Conservation (phyloP, 2,888 invertebrate species). For the Xylocampa areola region DNA sequence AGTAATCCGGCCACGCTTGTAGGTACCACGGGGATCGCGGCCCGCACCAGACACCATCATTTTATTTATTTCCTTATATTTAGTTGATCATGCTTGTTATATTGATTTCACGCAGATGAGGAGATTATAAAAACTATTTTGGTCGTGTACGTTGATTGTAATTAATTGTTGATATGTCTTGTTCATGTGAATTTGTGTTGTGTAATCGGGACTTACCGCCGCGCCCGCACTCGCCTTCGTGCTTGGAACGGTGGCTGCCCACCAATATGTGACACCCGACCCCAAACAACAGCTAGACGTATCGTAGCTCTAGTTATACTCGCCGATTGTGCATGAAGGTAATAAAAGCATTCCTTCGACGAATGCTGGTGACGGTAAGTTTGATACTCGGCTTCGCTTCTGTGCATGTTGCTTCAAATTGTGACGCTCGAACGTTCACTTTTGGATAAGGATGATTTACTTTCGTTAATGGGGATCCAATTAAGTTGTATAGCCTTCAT, state of each 20-base stretch:
- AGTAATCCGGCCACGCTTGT: slow-evolving; percentile 54
- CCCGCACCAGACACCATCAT: slow-evolving; percentile 76
- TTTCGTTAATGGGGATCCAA: slow-evolving; percentile 18
- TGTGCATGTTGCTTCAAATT: slow-evolving; percentile 62
- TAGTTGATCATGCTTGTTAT: slow-evolving; percentile 82
- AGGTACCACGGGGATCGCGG: slow-evolving; percentile 70
- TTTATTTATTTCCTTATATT: slow-evolving; percentile 71
- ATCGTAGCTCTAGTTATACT: slow-evolving; percentile 83
- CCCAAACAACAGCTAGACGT: slow-evolving; percentile 80
- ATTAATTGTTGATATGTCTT: slow-evolving; percentile 83
- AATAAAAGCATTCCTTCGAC: slow-evolving; percentile 85
- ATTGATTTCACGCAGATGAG: slow-evolving; percentile 77
- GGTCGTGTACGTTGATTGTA: slow-evolving; percentile 87
- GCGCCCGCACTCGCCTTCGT: slow-evolving; percentile 87
- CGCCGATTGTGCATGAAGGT: slow-evolving; percentile 85
- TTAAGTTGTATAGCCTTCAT: slow-evolving; percentile 23
- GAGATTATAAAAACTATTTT: slow-evolving; percentile 87
- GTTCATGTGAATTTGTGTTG: slow-evolving; percentile 90
- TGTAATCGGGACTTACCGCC: slow-evolving; percentile 82
- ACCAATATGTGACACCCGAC: slow-evolving; percentile 82
- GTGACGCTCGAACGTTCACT: slow-evolving; percentile 55
- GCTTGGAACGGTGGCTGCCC: slow-evolving; percentile 83
- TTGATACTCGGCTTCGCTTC: slow-evolving; percentile 76
- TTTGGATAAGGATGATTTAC: slow-evolving; percentile 43
- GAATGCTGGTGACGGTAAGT: slow-evolving; percentile 86